Conservation (phyloP, 2,113 vertebrate species). For the Taurulus bubalis region DNA sequence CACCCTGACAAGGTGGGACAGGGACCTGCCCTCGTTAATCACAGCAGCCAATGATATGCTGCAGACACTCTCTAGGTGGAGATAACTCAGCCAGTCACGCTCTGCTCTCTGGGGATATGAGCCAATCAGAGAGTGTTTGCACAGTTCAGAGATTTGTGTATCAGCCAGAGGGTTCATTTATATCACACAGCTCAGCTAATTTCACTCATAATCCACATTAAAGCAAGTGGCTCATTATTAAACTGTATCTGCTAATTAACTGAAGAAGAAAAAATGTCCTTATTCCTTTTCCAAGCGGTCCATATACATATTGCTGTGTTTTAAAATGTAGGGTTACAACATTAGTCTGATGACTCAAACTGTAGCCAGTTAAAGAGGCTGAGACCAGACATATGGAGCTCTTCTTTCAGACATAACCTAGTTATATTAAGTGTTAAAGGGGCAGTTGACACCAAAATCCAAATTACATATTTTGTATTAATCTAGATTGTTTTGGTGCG, state of each 20-base stretch:
- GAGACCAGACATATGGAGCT: not conserved
- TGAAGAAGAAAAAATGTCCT: not conserved
- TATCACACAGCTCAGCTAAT: constrained; percentile 48
- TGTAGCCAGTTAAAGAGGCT: constrained; percentile 7
- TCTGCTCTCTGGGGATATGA: constrained; percentile 56
- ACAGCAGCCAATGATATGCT: constrained; percentile 55
- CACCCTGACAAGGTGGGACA: constrained; percentile 51
- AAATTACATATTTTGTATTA: not conserved
- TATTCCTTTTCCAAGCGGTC: constrained; percentile 19
- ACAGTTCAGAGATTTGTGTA: constrained; percentile 41
- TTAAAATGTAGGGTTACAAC: constrained; percentile 26
- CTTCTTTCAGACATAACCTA: not conserved
- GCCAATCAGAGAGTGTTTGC: constrained; percentile 55
- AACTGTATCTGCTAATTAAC: constrained; percentile 38
- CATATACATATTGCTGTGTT: not conserved
- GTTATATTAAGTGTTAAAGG: not conserved
- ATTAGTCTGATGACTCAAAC: constrained; percentile 6
- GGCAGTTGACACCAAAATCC: not conserved
- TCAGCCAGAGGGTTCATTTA: constrained; percentile 47
- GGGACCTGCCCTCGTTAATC: constrained; percentile 58
- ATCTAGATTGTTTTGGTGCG: not conserved
- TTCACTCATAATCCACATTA: constrained; percentile 58
- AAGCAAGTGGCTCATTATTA: constrained; percentile 45
- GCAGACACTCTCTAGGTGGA: constrained; percentile 21
- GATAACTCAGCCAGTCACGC: constrained; percentile 56